Base-by-base conservation (phyloP, 2,113 vertebrate species). In the Bucco capensis region DNA sequence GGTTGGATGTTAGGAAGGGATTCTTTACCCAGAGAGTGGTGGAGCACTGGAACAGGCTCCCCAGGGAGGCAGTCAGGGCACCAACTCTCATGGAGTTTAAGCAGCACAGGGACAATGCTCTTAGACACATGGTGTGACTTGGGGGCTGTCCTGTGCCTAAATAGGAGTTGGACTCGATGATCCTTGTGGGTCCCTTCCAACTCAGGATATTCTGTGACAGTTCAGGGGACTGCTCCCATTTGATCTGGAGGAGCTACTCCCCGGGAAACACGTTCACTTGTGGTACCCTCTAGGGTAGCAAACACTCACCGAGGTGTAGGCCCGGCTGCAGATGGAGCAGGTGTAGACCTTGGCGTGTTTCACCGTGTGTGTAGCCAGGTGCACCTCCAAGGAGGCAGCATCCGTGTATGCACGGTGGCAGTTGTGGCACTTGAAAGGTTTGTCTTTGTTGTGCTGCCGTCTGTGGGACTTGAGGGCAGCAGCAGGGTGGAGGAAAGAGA, bases 381-480 rank as follows among this genome's bases (percentile, higher is more conserved):
- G 99, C 22, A 99, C 98, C 97, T 99, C 99, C 82, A 99, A 96
- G 3, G 98, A 99, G 58, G 98, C 98, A 5, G 98, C 97, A 42
- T 99, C 99, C 54, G 98, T 98, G 94, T 99, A 99, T 15, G 99
- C 99, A 88, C 99, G 98, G 97, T 99, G 99, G 97, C 99, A 99
- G 95, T 99, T 98, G 97, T 98, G 97, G 98, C 99, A 99, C 98
- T 99, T 99, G 97, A 98, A 99, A 65, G 99, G 99, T 97, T 99
- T 99, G 97, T 99, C 99, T 98, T 99, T 99, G 97, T 99, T 99
- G 98, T 99, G 99, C 94, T 99, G 99, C 96, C 99, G 98, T 88
- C 99, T 98, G 94, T 99, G 99, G 85, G 99, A 99, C 99, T 99
- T 96, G 19, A 53, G 62, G 50, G 10, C 2, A 12, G 80, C 42